Conservation (phyloP, 2,888 invertebrate genomes). For the Diaphora mendica region DNA sequence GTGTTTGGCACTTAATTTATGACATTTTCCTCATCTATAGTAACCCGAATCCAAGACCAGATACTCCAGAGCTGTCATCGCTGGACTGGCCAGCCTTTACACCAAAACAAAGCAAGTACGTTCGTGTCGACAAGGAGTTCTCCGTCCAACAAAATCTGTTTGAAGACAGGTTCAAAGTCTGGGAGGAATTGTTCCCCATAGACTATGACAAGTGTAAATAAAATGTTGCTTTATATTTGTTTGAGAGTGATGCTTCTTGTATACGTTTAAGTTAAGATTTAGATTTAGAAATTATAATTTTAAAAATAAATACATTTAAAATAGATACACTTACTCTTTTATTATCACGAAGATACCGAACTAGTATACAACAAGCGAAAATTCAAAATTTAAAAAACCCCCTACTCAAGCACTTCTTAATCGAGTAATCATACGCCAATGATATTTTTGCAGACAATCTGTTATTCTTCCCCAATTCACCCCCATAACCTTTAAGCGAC, state of each 20-base stretch:
- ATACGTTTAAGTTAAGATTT: not conserved
- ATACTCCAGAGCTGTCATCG: slow-evolving; percentile 44
- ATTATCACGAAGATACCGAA: not conserved
- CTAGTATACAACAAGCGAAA: too few relatives aligned
- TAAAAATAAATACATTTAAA: not conserved
- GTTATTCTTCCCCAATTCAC: too few relatives aligned
- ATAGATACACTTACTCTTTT: not conserved
- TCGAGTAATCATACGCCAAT: too few relatives aligned
- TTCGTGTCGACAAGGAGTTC: slow-evolving; percentile 52
- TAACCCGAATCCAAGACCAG: slow-evolving; percentile 56
- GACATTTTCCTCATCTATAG: slow-evolving; percentile 37
- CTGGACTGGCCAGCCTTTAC: slow-evolving; percentile 59
- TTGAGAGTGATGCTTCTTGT: not conserved
- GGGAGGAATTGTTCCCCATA: slow-evolving; percentile 64
- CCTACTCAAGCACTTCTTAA: too few relatives aligned
- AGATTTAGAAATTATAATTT: not conserved
- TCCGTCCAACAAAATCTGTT: slow-evolving; percentile 53
- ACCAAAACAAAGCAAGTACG: slow-evolving; percentile 51
- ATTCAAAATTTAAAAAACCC: too few relatives aligned
- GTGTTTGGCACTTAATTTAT: not conserved
- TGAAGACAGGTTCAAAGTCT: slow-evolving; percentile 59
- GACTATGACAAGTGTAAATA: slow-evolving; percentile 18
- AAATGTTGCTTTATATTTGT: not conserved
- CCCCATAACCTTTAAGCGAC: too few relatives aligned
- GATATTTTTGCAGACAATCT: too few relatives aligned